Evolutionary conservation across 1,140 invertebrate species (phyloP).

Genomic region (Papilio dardanus): DNA sequence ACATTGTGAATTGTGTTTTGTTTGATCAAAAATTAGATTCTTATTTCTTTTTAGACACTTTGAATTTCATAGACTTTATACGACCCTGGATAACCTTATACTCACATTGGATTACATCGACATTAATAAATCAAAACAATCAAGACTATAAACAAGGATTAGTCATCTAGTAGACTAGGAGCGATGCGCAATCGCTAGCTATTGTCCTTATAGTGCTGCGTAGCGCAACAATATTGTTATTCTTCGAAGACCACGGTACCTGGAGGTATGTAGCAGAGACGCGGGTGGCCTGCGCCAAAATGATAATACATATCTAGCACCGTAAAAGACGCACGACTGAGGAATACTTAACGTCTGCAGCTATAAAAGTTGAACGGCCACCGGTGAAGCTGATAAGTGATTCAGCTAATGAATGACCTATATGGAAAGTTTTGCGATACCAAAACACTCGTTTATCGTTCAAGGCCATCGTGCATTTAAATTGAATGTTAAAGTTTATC

Average conservation of each 20-base stretch:
- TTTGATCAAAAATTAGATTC: too few species aligned
- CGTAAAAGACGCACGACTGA: constrained; percentile 49
- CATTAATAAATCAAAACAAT: constrained; percentile 5
- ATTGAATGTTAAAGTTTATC: neutral
- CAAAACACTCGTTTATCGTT: neutral
- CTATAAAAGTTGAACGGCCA: constrained; percentile 41
- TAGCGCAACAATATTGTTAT: constrained; percentile 64
- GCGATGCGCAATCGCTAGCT: constrained; percentile 58
- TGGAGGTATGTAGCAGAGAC: constrained; percentile 53
- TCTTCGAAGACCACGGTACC: constrained; percentile 53
- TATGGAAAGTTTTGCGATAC: neutral
- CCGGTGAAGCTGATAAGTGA: constrained; percentile 25
- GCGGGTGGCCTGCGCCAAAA: constrained; percentile 62
- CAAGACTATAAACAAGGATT: constrained; percentile 40
- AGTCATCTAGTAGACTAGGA: constrained; percentile 44
- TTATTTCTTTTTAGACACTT: neutral
- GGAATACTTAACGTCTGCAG: constrained; percentile 59
- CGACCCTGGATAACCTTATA: neutral
- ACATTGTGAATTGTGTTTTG: neutral
- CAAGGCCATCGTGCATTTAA: constrained; percentile 23
- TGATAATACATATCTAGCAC: constrained; percentile 53
- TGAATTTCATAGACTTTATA: neutral
- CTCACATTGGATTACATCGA: neutral
- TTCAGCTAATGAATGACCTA: constrained; percentile 33
- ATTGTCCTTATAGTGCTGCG: constrained; percentile 52